These are phyloP conservation scores for Homalodisca vitripennis DNA, from an alignment of 1,140 invertebrate species.

Conservation along the genomic window DNA sequence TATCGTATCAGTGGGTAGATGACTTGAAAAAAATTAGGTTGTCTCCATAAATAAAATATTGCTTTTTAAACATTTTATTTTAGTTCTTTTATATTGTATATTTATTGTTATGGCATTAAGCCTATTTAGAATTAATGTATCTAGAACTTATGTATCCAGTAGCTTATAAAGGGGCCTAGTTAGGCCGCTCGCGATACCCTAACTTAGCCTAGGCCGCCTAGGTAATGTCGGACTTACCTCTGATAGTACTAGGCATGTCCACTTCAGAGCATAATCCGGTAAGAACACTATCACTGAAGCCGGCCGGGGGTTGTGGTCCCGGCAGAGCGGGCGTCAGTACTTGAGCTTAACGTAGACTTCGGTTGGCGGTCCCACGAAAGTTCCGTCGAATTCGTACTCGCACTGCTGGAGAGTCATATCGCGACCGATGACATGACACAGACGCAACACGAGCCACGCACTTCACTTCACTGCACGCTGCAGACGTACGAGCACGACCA, in stretches of 20 bases:
- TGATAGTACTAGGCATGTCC: conserved; percentile 34
- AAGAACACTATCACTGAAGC: conserved; percentile 6
- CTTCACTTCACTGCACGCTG: neutral
- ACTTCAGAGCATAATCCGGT: conserved; percentile 18
- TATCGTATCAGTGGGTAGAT: too few species aligned
- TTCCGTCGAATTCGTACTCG: conserved; percentile 34
- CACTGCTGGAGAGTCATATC: conserved; percentile 19
- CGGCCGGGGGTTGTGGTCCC: too few species aligned
- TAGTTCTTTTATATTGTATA: too few species aligned
- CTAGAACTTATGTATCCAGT: too few species aligned
- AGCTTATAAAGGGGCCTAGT: too few species aligned
- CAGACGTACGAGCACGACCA: neutral
- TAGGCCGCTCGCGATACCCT: too few species aligned
- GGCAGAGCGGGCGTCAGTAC: conserved; percentile 20
- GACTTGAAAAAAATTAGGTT: too few species aligned
- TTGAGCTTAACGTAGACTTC: conserved; percentile 5
- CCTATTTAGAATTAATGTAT: too few species aligned
- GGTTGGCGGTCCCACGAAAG: conserved; percentile 32
- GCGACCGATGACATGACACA: conserved; percentile 3
- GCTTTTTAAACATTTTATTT: too few species aligned
- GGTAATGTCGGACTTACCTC: conserved; percentile 18
- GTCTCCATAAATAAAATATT: too few species aligned
- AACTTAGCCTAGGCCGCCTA: too few species aligned
- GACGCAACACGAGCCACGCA: neutral
- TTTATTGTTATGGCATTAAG: too few species aligned